phyloP scores from a whole-genome alignment of 1,140 invertebrate species.

The Lepidostoma basale region DNA sequence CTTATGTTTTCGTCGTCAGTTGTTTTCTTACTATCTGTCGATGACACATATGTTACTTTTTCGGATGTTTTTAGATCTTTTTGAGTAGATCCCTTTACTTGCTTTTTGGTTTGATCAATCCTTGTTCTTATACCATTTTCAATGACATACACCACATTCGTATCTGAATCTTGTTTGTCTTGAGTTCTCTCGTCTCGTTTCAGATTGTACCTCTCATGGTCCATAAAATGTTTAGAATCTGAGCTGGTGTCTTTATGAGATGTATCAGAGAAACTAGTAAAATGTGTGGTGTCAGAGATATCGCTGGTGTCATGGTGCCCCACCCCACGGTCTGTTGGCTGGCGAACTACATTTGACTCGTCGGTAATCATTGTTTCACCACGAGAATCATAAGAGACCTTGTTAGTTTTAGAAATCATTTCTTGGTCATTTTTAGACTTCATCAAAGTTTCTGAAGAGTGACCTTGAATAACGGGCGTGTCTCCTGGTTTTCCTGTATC shows the following conservation, averaged over 20 bases:
- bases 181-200: constrained; percentile 3
- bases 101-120: constrained; percentile 16
- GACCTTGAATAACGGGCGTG: constrained; percentile 34
- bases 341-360: constrained; percentile 2
- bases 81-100: not conserved
- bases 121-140: constrained; percentile 41
- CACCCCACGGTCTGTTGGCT: not conserved
- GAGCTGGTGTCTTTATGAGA: constrained; percentile 18
- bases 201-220: constrained; percentile 20
- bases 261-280: constrained; percentile 4
- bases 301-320: not conserved
- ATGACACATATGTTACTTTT: constrained; percentile 27
- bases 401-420: constrained; percentile 35
- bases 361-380: constrained; percentile 32
- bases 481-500: constrained; percentile 62
- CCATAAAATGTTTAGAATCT: constrained; percentile 32
- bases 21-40: constrained; percentile 12
- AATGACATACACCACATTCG: constrained; percentile 36
- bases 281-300: not conserved
- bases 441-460: constrained; percentile 37
- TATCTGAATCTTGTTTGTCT: not conserved
- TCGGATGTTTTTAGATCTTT: not conserved
- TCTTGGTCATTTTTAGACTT: constrained; percentile 41
- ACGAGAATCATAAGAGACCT: constrained; percentile 36
- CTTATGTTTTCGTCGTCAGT: not conserved